phyloP scores from a whole-genome alignment of 2,113 vertebrate genomes.

The Melospiza georgiana region DNA sequence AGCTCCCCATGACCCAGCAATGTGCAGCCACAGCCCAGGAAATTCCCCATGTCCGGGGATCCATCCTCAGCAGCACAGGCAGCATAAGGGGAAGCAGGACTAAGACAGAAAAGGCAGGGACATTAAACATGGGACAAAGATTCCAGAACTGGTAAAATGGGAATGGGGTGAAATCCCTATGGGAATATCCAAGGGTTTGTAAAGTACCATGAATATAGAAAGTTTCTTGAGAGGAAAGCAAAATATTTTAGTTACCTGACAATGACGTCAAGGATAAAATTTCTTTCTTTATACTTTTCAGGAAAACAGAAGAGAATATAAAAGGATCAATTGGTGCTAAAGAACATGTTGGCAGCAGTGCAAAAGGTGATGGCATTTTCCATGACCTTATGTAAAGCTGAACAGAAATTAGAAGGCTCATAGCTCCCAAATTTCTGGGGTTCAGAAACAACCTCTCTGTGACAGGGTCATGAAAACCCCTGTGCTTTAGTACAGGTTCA shows the following conservation, averaged over 20 bases:
- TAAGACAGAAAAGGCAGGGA: background rate
- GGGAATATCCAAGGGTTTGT: background rate
- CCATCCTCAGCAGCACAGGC: background rate
- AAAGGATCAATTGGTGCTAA: background rate
- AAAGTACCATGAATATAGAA: background rate
- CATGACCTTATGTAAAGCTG: background rate
- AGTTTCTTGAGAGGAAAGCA: background rate
- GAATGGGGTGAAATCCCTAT: background rate
- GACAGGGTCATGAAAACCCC: fast-evolving
- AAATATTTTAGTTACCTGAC: background rate
- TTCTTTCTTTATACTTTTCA: background rate
- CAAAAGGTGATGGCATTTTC: background rate
- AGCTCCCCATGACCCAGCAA: background rate
- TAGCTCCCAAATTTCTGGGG: background rate
- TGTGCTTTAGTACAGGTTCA: background rate
- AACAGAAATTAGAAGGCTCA: background rate
- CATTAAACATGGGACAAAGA: background rate
- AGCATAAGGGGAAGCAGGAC: background rate
- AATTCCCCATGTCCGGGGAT: background rate
- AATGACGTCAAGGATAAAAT: background rate
- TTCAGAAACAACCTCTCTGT: background rate
- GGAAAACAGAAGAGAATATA: background rate
- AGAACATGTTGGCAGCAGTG: background rate
- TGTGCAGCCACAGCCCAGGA: background rate
- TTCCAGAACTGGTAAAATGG: background rate